Base-by-base conservation (phyloP, 2,113 vertebrate species). In the Salvelinus namaycush region DNA sequence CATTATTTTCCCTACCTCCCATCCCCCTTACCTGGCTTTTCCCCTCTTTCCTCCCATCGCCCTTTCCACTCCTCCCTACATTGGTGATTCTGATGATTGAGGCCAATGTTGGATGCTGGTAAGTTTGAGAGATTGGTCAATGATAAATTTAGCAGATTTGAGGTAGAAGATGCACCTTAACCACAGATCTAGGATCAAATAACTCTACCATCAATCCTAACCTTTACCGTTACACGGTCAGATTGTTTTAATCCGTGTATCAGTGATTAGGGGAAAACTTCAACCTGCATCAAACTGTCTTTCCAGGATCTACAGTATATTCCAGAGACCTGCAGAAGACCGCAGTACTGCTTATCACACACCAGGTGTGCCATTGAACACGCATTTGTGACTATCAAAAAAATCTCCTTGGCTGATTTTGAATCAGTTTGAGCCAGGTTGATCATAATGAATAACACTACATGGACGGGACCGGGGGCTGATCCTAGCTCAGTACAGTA, bases 51-150 rank as follows among this genome's bases (percentile, higher is more conserved):
- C 34, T 39, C 34, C 49, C 13, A 51, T 51, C 14, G 11, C 3
- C 11, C 14, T 54, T 54, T 54, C 39, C 62, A 11, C 26, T 13
- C 65, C 26, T 24, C 65, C 11, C 26, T 4, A 27, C 65, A 67
- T 29, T 27, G n/a, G 65, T 29, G 26, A 67, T 11, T 27, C n/a
- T 29, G 65, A 14, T 67, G 7, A 24, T 62, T 14, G 59, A 62
- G 59, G 59, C 59, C 22, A 22, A 62, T 62, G 59, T 62, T 62
- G 59, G 59, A 62, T 62, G 59, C 59, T 62, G 59, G 59, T 62
- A 62, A 3, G 8, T 22, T n/a, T 22, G 59, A 62, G 6, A 8
- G 59, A 22, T 62, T 62, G 59, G 54, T 6, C 16, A 57, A 57
- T 57, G 3, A 16, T 22, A 24, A 62, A 62, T 3, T 8, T 62